A percentile compares a stretch with the other conserved stretches of the same genome.
These are phyloP conservation scores for Microplitis demolitor DNA, from an alignment of 1,140 invertebrate genomes.

Conservation along the genomic window DNA sequence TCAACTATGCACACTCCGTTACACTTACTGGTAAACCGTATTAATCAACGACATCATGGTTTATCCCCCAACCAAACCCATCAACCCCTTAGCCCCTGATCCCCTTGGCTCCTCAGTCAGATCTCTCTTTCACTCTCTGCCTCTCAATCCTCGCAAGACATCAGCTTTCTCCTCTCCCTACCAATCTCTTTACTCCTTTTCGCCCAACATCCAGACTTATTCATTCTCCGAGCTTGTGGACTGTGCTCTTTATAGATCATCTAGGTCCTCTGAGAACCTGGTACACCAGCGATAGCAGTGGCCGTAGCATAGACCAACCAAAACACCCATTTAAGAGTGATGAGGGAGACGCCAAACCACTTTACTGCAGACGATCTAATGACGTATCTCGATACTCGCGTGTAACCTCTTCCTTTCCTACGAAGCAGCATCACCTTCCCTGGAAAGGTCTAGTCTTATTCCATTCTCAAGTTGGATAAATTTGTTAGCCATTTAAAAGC, in stretches of 20 bases:
- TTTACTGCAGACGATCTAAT: constrained; percentile 35
- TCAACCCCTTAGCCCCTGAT: constrained; percentile 28
- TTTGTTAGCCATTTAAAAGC: no score
- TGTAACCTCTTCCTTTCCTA: neutral
- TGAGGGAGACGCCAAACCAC: constrained; percentile 30
- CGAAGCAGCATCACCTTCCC: no score
- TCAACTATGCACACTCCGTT: constrained; percentile 60
- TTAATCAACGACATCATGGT: constrained; percentile 64
- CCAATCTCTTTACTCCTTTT: constrained; percentile 7
- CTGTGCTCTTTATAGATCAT: no score
- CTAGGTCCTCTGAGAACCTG: no score
- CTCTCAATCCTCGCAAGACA: neutral
- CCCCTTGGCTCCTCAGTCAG: constrained; percentile 13
- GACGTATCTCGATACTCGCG: constrained; percentile 22
- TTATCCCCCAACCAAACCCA: constrained; percentile 50
- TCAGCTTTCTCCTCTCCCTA: constrained; percentile 6
- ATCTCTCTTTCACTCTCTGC: neutral
- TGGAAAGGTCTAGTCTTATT: neutral
- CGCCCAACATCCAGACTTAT: no score
- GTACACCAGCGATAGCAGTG: no score
- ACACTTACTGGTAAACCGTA: constrained; percentile 64
- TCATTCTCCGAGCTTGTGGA: no score
- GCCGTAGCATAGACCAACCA: no score
- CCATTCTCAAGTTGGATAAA: neutral
- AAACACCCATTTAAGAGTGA: neutral